Percentiles rank a stretch among this genome's conserved stretches.
phyloP scores from a whole-genome alignment of 2,113 vertebrate genomes.

The Bubalus kerabau region DNA sequence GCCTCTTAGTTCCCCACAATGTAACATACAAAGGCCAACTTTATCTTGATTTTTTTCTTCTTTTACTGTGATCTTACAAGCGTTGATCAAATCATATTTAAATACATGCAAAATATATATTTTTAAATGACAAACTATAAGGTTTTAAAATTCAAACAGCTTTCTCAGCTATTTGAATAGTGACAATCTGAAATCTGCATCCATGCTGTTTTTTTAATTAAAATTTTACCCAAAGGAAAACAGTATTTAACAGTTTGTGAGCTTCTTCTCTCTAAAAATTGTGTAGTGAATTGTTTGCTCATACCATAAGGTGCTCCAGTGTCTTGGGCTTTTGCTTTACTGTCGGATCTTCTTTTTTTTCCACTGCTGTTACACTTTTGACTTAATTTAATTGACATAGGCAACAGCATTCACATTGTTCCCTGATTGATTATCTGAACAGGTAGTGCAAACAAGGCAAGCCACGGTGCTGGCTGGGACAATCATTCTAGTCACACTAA shows the following conservation, averaged over 20 bases:
- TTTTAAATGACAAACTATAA: constrained; percentile 64
- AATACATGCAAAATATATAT: constrained; percentile 58
- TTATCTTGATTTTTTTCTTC: neutral
- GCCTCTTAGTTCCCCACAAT: neutral
- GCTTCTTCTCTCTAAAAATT: constrained; percentile 84
- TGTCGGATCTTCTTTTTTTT: constrained; percentile 70
- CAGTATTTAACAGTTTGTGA: constrained; percentile 82
- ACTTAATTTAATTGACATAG: constrained; percentile 83
- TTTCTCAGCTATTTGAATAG: constrained; percentile 81
- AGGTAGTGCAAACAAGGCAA: constrained; percentile 62
- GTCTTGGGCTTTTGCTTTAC: constrained; percentile 81
- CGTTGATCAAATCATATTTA: constrained; percentile 50
- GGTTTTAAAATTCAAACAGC: constrained; percentile 82
- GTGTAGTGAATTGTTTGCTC: constrained; percentile 83
- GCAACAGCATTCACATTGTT: constrained; percentile 63
- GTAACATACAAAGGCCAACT: neutral
- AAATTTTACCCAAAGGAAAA: constrained; percentile 87
- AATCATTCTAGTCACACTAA: constrained; percentile 49
- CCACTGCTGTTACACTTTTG: constrained; percentile 79
- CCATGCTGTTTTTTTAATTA: constrained; percentile 88
- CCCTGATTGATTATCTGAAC: constrained; percentile 75
- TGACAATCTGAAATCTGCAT: constrained; percentile 81
- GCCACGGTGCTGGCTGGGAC: constrained; percentile 35
- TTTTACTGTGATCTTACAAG: constrained; percentile 1
- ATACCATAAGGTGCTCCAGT: constrained; percentile 81